Evolutionary conservation across 1,140 invertebrate species (phyloP), one percentile per base, ranked within the genome.

Genomic region (Drosophila tani): DNA sequence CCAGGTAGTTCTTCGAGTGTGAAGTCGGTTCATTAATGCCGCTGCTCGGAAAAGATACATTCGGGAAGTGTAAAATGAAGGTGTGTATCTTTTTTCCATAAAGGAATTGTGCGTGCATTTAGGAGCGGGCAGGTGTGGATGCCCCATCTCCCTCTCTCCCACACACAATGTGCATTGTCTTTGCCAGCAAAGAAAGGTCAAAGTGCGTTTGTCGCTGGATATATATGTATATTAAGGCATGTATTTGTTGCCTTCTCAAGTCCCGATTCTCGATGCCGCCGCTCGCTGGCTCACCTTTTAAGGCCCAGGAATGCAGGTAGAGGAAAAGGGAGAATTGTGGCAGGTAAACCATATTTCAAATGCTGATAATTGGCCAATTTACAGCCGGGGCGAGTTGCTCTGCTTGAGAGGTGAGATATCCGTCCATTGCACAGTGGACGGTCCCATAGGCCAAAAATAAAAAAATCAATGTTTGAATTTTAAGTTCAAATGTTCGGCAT

Each of bases 281-380:
- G 51, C 51, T 55, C 32, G 53, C 53, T 40, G 53, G 32, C 35
- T 46, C 29, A 43, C 64, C 63, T 77, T 68, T 75, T 53, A 77
- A 43, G 45, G 63, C 38, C 14, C 12, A 56, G 9, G 47, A 47
- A 60, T 55, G 56, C 84, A 87, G 82, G 82, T 85, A 86, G 75
- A 79, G 64, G 56, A 32, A 32, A 32, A 29, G 62, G 47, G 47
- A 24, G 49, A 55, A 51, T 69, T 67, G 49, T 71, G 46, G 56
- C 85, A 88, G 85, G 85, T 88, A 88, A 79, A 82, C 51, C 79
- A 88, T 76, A 85, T 88, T 90, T 90, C 85, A 90, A 88, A 90
- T 88, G 79, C 75, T 66, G 85, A 88, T 88, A 88, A 88, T 88
- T 88, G 85, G 85, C 85, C 85, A 88, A 88, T 88, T 88, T 85